Conservation (phyloP, 2,888 invertebrate species). For the Caenorhabditis sp. region DNA sequence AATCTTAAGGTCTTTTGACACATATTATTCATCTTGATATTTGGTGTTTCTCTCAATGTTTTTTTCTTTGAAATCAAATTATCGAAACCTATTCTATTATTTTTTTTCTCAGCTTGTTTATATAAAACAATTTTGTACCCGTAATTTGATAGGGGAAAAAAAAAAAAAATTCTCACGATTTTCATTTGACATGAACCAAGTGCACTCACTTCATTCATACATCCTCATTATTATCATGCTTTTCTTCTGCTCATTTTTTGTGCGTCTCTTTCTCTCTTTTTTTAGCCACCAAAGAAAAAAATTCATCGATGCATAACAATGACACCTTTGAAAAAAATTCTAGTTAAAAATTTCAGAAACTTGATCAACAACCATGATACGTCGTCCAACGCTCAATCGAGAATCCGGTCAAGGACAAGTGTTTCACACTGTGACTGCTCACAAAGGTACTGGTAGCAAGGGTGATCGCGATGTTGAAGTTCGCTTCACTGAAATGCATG, state of each 20-base stretch:
- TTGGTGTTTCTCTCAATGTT: too few relatives aligned
- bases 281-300: neutral
- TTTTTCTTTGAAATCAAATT: too few relatives aligned
- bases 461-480: constrained; percentile 29
- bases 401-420: constrained; percentile 3
- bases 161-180: too few relatives aligned
- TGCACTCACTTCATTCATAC: neutral
- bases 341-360: constrained; percentile 4
- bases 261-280: neutral
- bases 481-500: constrained; percentile 26
- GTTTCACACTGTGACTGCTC: constrained; percentile 25
- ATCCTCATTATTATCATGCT: neutral
- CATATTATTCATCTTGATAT: too few relatives aligned
- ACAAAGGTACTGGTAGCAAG: constrained; percentile 28
- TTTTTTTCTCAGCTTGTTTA: too few relatives aligned
- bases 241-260: neutral
- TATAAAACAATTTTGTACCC: too few relatives aligned
- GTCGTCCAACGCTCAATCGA: constrained; percentile 11
- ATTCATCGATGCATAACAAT: neutral
- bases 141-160: too few relatives aligned
- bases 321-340: neutral
- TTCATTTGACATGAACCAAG: neutral
- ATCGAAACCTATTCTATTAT: too few relatives aligned
- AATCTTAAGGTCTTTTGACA: too few relatives aligned
- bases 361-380: constrained; percentile 11